Conservation (phyloP, 2,888 invertebrate genomes). For the Caenorhabditis macrosperma region DNA sequence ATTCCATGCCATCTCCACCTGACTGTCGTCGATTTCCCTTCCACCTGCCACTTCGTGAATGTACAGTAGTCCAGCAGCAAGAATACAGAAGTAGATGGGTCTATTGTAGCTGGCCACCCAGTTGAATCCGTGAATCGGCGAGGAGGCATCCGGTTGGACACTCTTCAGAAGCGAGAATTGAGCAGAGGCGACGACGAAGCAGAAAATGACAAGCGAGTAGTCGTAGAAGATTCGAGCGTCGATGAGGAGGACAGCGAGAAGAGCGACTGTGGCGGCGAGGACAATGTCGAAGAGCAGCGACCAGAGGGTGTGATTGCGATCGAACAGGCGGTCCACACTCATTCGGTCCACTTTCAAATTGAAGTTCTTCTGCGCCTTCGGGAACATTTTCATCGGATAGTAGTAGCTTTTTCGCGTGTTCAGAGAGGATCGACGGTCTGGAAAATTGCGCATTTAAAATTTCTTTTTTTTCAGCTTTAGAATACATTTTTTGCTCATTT, state of each 20-base stretch:
- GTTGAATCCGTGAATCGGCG: slow-evolving; percentile 89
- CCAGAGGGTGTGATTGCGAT: slow-evolving; percentile 88
- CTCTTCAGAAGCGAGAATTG: slow-evolving; percentile 85
- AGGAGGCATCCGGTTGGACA: slow-evolving; percentile 98
- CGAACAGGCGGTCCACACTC: slow-evolving; percentile 92
- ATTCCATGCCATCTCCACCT: slow-evolving; percentile 63
- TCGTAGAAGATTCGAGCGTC: slow-evolving; percentile 89
- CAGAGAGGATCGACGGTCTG: slow-evolving; percentile 44
- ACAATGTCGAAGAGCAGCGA: slow-evolving; percentile 90
- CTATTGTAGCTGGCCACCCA: slow-evolving; percentile 81
- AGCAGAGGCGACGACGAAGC: slow-evolving; percentile 96
- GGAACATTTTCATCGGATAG: slow-evolving; percentile 75
- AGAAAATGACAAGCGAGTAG: slow-evolving; percentile 93
- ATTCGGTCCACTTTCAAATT: slow-evolving; percentile 86
- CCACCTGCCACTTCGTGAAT: slow-evolving; percentile 71
- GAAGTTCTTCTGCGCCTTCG: slow-evolving; percentile 70
- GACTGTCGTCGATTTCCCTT: slow-evolving; percentile 29
- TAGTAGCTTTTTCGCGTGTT: slow-evolving; percentile 74
- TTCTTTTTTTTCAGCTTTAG: too few species aligned
- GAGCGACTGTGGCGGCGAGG: slow-evolving; percentile 89
- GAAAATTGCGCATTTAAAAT: too few species aligned
- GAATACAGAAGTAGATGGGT: slow-evolving; percentile 91
- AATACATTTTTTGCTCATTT: too few species aligned
- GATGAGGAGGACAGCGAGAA: slow-evolving; percentile 82
- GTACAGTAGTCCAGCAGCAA: slow-evolving; percentile 83